Evolutionary conservation across 2,888 invertebrate genomes (phyloP).

Genomic region (Scaptomyza tumidula): DNA sequence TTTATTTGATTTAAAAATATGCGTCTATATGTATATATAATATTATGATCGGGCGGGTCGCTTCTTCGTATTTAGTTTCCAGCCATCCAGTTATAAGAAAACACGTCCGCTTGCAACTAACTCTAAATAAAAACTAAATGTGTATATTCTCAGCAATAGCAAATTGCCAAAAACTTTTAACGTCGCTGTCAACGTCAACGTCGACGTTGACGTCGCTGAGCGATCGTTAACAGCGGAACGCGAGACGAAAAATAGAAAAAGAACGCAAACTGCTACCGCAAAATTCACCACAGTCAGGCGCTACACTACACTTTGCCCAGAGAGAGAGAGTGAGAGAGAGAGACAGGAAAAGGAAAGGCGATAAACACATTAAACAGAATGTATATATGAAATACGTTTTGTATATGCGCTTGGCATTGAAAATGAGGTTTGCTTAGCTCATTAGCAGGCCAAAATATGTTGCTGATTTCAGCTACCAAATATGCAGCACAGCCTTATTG

Average conservation of each 20-base stretch:
- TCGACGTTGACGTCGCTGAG: conserved; percentile 18
- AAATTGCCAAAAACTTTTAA: conserved; percentile 71
- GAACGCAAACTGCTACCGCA: conserved; percentile 60
- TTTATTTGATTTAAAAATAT: conserved; percentile 70
- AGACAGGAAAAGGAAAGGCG: conserved; percentile 11
- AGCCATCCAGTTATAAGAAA: conserved; percentile 83
- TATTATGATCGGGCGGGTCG: conserved; percentile 61
- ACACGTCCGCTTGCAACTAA: conserved; percentile 83
- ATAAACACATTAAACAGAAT: conserved; percentile 2
- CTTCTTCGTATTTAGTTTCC: conserved; percentile 77
- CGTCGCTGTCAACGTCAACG: conserved; percentile 20
- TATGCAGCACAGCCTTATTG: conserved; percentile 28
- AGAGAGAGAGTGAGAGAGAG: conserved; percentile 17
- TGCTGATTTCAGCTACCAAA: conserved; percentile 52
- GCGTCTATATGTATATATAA: conserved; percentile 60
- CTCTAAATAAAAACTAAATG: conserved; percentile 83
- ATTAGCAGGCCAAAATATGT: conserved; percentile 42
- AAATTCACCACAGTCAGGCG: conserved; percentile 62
- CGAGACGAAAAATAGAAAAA: conserved; percentile 71
- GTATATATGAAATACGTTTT: conserved; percentile 21
- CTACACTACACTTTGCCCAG: conserved; percentile 5
- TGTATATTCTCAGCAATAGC: conserved; percentile 47
- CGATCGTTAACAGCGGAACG: conserved; percentile 60
- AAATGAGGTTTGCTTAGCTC: conserved; percentile 42
- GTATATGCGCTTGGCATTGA: conserved; percentile 59